A percentile compares a stretch with the other conserved stretches of the same genome.
phyloP scores from a whole-genome alignment of 1,140 invertebrate genomes.

The Apis cerana region DNA sequence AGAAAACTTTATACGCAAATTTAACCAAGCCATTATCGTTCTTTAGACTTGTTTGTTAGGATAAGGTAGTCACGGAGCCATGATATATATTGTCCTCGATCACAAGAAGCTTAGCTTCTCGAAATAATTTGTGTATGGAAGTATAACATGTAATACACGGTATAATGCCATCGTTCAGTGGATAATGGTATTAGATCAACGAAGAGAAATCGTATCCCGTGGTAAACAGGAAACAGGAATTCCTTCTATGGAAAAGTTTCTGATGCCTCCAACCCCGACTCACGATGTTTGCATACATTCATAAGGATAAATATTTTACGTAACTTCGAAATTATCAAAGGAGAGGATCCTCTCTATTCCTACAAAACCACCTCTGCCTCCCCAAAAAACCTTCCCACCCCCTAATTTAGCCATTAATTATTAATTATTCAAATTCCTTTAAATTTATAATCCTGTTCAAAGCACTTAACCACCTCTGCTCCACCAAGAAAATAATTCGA shows the following conservation, averaged over 20 bases:
- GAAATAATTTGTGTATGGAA: not conserved
- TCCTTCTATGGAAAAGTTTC: not conserved
- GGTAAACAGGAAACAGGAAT: constrained; percentile 20
- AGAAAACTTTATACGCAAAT: not conserved
- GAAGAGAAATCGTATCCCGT: not conserved
- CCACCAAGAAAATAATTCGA: too few species aligned
- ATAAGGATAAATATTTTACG: not conserved
- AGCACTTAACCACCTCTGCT: too few species aligned
- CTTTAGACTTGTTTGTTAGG: not conserved
- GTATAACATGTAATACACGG: not conserved
- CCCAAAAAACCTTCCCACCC: too few species aligned
- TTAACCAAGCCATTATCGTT: not conserved
- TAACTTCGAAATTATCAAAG: not conserved
- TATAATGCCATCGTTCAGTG: not conserved
- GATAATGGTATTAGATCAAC: constrained; percentile 18
- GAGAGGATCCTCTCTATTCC: not conserved
- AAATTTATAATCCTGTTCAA: too few species aligned
- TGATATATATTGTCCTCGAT: not conserved
- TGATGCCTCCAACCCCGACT: not conserved
- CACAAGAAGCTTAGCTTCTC: not conserved
- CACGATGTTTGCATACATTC: not conserved
- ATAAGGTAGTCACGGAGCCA: not conserved
- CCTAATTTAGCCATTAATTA: too few species aligned
- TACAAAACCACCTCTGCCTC: not conserved
- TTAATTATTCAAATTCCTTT: too few species aligned